phyloP scores from a whole-genome alignment of 2,113 vertebrate species.

The Odobenus rosmarus region DNA sequence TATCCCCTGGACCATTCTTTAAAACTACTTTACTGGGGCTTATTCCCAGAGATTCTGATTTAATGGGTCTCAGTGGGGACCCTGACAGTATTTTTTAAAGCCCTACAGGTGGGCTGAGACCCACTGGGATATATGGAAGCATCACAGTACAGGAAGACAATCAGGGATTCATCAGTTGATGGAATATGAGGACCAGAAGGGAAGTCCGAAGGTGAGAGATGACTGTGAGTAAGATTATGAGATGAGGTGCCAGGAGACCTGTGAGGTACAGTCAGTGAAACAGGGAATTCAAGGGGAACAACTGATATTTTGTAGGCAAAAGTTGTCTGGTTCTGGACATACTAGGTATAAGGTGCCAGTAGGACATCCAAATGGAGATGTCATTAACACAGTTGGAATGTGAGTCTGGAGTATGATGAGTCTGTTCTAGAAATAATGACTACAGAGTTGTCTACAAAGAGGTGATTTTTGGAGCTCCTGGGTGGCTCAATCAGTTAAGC shows the following conservation, averaged over 20 bases:
- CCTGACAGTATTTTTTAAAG: neutral
- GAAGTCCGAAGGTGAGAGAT: neutral
- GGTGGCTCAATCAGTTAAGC: neutral
- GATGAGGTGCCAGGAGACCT: neutral
- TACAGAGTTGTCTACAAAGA: neutral
- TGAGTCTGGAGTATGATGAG: neutral
- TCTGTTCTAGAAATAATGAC: neutral
- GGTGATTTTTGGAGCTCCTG: neutral
- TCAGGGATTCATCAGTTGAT: neutral
- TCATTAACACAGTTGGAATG: neutral
- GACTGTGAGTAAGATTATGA: neutral
- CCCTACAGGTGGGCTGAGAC: neutral
- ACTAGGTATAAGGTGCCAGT: neutral
- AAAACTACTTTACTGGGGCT: neutral
- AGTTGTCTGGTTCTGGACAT: neutral
- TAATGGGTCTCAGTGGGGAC: neutral
- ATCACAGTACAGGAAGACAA: neutral
- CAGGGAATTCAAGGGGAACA: neutral
- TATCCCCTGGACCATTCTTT: constrained; percentile 19
- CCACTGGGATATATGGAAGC: neutral
- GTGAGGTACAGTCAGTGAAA: neutral
- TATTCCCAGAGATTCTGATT: constrained; percentile 11
- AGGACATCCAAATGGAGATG: neutral
- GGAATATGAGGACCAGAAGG: neutral
- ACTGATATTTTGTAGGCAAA: neutral